Percentiles rank a stretch among this genome's conserved stretches.
Conservation (phyloP, 1,140 invertebrate genomes). For the Anastrepha obliqua region DNA sequence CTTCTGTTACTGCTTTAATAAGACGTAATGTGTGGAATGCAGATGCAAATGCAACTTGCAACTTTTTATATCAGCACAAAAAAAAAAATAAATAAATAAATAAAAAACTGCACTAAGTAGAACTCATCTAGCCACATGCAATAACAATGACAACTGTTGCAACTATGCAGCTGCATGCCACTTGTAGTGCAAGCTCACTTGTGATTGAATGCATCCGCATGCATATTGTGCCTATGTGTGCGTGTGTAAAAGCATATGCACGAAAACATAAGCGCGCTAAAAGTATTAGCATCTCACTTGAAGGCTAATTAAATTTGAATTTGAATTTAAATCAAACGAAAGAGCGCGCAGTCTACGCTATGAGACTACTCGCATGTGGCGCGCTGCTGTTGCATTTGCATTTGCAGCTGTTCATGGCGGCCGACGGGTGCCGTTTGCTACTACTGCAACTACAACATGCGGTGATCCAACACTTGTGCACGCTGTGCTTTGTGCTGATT, state of each 20-base stretch:
- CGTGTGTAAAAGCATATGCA: not conserved
- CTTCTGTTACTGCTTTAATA: too few relatives aligned
- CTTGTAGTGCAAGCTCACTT: not conserved
- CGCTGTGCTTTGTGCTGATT: not conserved
- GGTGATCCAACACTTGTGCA: not conserved
- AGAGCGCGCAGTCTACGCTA: slow-evolving; percentile 18
- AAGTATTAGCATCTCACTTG: slow-evolving; percentile 41
- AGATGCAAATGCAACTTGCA: not conserved
- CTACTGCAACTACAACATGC: not conserved
- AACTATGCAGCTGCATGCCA: slow-evolving; percentile 37
- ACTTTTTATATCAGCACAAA: not conserved
- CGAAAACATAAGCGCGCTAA: not conserved
- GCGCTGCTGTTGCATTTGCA: not conserved
- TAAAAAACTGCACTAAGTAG: not conserved
- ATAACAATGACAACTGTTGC: not conserved
- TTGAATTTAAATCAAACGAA: slow-evolving; percentile 55
- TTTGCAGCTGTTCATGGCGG: slow-evolving; percentile 20
- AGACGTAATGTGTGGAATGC: not conserved
- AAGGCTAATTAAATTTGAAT: slow-evolving; percentile 56
- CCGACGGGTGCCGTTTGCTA: slow-evolving; percentile 6
- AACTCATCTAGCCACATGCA: not conserved
- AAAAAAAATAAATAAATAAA: not conserved
- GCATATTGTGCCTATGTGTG: not conserved
- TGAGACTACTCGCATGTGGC: slow-evolving; percentile 46
- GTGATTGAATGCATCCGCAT: not conserved